A percentile compares a stretch with the other conserved stretches of the same genome.
Evolutionary conservation across 1,140 invertebrate genomes (phyloP).

Genomic region (Vanessa tameamea): DNA sequence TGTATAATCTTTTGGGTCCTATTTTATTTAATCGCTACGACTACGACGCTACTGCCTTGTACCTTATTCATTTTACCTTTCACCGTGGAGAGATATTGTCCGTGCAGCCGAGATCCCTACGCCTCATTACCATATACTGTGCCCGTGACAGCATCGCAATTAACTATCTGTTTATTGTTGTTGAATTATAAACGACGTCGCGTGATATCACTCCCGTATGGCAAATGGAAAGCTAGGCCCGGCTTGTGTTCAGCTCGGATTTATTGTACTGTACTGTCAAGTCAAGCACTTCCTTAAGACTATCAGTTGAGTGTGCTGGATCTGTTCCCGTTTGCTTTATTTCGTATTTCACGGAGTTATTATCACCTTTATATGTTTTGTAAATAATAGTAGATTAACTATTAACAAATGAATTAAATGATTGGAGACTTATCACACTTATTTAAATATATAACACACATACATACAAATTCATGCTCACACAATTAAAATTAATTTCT

Average conservation of each 20-base stretch:
- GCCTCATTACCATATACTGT: conserved; percentile 79
- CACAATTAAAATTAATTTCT: too few relatives aligned
- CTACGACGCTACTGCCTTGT: conserved; percentile 30
- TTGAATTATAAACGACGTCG: conserved; percentile 76
- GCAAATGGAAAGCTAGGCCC: conserved; percentile 48
- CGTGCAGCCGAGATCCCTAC: conserved; percentile 71
- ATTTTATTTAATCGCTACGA: background rate
- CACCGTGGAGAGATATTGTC: conserved; percentile 78
- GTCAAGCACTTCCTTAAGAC: conserved; percentile 20
- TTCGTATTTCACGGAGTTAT: background rate
- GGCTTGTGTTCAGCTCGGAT: conserved; percentile 31
- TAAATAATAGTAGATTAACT: too few relatives aligned
- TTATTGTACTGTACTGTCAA: conserved; percentile 20
- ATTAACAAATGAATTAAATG: too few relatives aligned
- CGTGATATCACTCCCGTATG: conserved; percentile 70
- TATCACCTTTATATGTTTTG: background rate
- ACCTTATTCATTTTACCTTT: conserved; percentile 63
- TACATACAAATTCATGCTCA: too few relatives aligned
- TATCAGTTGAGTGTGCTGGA: conserved; percentile 1
- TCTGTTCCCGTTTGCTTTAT: conserved; percentile 8
- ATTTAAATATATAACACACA: too few relatives aligned
- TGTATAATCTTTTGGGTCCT: background rate
- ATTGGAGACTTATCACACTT: too few relatives aligned
- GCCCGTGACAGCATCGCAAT: conserved; percentile 78
- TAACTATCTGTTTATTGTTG: conserved; percentile 80